phyloP scores from a whole-genome alignment of 2,113 vertebrate genomes.

The Climacteris rufus region DNA sequence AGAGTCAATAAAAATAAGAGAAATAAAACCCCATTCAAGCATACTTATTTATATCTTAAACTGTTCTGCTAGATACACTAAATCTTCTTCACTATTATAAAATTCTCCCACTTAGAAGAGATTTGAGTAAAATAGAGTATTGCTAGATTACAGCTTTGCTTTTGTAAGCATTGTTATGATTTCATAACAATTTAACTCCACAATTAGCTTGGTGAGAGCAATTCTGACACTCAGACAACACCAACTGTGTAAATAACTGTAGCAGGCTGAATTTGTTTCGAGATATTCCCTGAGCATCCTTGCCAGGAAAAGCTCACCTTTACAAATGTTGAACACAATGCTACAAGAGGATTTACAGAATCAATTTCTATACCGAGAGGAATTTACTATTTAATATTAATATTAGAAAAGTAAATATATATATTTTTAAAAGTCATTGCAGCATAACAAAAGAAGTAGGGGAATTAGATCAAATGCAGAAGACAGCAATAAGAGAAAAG shows the following conservation, averaged over 20 bases:
- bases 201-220: constrained; percentile 6
- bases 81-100: neutral
- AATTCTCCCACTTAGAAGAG: neutral
- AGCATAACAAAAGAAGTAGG: neutral
- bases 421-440: neutral
- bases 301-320: neutral
- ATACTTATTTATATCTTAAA: constrained; percentile 8
- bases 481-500: neutral
- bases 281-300: neutral
- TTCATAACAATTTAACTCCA: constrained; percentile 2
- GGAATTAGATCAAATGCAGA: neutral
- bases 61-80: neutral
- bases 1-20: constrained; percentile 18
- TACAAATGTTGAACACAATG: neutral
- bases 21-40: neutral
- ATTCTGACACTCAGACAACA: neutral
- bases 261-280: neutral
- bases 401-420: neutral
- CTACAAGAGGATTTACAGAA: neutral
- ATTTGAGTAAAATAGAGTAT: neutral
- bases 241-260: neutral
- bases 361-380: neutral
- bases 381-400: neutral
- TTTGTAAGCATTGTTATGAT: neutral
- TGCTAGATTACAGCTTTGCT: neutral